A percentile compares a stretch with the other conserved stretches of the same genome.
These are phyloP conservation scores for Brachyrhaphis roseni DNA, from an alignment of 2,797 vertebrate species.

Conservation along the genomic window DNA sequence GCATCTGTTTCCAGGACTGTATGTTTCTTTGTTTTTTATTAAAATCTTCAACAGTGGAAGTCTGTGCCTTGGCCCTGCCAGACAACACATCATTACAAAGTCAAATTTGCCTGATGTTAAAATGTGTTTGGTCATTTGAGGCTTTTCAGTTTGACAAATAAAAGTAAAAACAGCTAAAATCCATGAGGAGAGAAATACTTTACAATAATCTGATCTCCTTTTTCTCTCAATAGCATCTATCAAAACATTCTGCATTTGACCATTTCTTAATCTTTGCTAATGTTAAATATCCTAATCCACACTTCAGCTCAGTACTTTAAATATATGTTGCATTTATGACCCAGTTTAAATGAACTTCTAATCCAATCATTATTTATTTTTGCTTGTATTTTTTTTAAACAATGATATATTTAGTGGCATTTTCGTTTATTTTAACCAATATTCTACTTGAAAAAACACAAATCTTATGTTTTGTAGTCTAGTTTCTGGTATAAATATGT, in stretches of 20 bases:
- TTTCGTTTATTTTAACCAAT: too few relatives aligned
- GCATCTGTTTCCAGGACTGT: not conserved
- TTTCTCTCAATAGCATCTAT: not conserved
- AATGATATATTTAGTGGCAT: too few relatives aligned
- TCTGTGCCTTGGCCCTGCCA: not conserved
- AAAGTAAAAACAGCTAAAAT: not conserved
- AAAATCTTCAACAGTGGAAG: not conserved
- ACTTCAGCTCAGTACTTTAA: not conserved
- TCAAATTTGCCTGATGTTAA: not conserved
- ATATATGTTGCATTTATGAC: too few relatives aligned
- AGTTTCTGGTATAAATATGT: too few relatives aligned
- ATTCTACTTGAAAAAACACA: too few relatives aligned
- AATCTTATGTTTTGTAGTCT: too few relatives aligned
- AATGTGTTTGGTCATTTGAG: not conserved
- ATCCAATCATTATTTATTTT: conserved; percentile 1
- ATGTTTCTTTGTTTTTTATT: not conserved
- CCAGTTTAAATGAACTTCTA: not conserved
- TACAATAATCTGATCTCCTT: not conserved
- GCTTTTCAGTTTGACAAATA: not conserved
- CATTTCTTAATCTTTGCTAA: not conserved
- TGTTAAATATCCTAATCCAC: not conserved
- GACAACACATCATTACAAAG: not conserved
- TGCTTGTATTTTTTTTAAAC: too few relatives aligned
- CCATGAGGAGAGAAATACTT: not conserved
- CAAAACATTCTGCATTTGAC: not conserved